Evolutionary conservation across 2,888 invertebrate genomes (phyloP).

Genomic region (Neria commutata): DNA sequence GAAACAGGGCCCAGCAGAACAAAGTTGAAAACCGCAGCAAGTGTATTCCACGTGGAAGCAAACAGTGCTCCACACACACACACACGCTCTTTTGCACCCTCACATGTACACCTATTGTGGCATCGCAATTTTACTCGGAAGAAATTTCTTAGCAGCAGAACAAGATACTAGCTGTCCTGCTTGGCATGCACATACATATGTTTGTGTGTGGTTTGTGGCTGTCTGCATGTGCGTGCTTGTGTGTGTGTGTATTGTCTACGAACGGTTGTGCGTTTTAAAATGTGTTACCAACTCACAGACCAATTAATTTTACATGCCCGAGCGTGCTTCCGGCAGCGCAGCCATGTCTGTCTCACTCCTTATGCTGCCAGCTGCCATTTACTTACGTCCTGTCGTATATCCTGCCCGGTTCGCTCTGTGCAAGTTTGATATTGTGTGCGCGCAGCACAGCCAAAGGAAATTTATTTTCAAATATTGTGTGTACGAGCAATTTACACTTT

Average conservation of each 20-base stretch:
- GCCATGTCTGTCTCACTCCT: not conserved
- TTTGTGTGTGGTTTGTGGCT: too few species aligned
- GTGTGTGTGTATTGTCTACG: not conserved
- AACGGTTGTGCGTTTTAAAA: not conserved
- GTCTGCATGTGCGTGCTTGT: not conserved
- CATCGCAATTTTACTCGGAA: too few species aligned
- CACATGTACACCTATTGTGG: too few species aligned
- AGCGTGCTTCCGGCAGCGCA: constrained; percentile 4
- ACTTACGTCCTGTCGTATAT: not conserved
- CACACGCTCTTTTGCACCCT: too few species aligned
- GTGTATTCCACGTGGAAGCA: too few species aligned
- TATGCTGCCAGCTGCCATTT: not conserved
- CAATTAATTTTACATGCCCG: constrained; percentile 17
- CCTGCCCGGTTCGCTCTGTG: not conserved
- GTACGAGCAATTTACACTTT: too few species aligned
- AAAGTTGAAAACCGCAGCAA: not conserved
- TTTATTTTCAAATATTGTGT: too few species aligned
- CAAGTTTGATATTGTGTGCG: not conserved
- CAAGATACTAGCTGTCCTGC: too few species aligned
- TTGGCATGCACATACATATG: too few species aligned
- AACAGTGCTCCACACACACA: not conserved
- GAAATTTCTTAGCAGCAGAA: too few species aligned
- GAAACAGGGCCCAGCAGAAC: too few species aligned
- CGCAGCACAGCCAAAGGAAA: too few species aligned
- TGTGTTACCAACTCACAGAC: not conserved